These are phyloP conservation scores for Caenorhabditis macrosperma DNA, from an alignment of 2,888 invertebrate species.

Conservation along the genomic window DNA sequence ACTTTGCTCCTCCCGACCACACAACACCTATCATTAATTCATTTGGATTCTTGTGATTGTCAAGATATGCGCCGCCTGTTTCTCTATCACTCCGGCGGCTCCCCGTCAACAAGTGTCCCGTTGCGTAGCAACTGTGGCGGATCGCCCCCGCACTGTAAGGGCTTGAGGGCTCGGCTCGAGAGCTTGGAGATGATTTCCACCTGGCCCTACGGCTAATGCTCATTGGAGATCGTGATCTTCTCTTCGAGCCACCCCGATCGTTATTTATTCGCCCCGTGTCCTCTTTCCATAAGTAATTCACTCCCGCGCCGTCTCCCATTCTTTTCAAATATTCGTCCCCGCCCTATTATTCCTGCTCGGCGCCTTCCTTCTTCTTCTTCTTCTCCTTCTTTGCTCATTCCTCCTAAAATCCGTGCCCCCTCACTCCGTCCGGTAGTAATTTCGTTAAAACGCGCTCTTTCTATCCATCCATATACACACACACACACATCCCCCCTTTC, in stretches of 20 bases:
- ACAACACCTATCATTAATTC: background rate
- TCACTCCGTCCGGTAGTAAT: slow-evolving; percentile 43
- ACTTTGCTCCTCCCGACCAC: background rate
- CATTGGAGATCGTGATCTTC: background rate
- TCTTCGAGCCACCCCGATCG: background rate
- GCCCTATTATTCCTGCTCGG: slow-evolving; percentile 3
- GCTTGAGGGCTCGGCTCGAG: no score
- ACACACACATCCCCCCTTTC: no score
- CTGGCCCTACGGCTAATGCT: no score
- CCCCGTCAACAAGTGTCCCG: no score
- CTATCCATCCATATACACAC: background rate
- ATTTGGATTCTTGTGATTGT: background rate
- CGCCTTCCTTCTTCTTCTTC: slow-evolving; percentile 11
- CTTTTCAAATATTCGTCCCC: slow-evolving; percentile 31
- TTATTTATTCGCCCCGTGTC: slow-evolving; percentile 8
- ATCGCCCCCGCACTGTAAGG: no score
- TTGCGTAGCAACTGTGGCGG: no score
- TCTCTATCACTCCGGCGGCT: no score
- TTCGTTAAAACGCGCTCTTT: slow-evolving; percentile 52
- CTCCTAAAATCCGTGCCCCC: background rate
- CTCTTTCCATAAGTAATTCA: slow-evolving; percentile 46
- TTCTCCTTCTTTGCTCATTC: background rate
- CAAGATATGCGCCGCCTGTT: no score
- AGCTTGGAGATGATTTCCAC: no score
- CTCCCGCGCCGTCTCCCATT: slow-evolving; percentile 15